These are phyloP conservation scores for Bolborhynchus lineola DNA, from an alignment of 2,113 vertebrate genomes.

Conservation along the genomic window DNA sequence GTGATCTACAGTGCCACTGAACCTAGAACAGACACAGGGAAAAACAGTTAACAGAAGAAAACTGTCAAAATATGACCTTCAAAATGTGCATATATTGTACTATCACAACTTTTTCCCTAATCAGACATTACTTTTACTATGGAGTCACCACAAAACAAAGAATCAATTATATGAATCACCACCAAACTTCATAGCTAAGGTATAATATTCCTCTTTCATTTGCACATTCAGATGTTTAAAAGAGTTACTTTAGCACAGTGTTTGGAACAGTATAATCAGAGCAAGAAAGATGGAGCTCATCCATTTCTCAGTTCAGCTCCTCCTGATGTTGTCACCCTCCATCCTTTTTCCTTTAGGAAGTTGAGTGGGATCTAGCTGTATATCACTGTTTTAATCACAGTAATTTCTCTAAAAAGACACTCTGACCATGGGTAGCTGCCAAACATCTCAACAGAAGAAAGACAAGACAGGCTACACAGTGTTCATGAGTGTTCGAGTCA, in stretches of 20 bases:
- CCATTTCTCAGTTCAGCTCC: neutral
- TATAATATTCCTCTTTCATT: neutral
- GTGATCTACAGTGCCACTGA: constrained; percentile 96
- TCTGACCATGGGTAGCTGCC: neutral
- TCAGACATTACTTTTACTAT: neutral
- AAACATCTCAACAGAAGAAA: neutral
- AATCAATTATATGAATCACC: neutral
- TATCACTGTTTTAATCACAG: neutral
- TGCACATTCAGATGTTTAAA: neutral
- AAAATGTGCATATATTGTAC: neutral
- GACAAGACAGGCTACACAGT: neutral
- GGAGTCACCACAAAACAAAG: neutral
- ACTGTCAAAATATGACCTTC: neutral
- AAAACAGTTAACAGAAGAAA: neutral
- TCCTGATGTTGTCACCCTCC: neutral
- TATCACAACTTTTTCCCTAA: neutral
- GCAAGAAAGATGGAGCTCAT: neutral
- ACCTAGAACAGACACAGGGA: constrained; percentile 76
- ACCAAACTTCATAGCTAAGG: neutral
- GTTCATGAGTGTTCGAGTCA: neutral
- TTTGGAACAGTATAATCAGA: neutral
- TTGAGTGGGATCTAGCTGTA: neutral
- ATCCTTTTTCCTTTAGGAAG: neutral
- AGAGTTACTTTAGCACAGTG: neutral
- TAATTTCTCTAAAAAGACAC: neutral